Percentiles rank a stretch among this genome's conserved stretches.
Conservation (phyloP, 2,888 invertebrate species). For the Leucophora obtusa region DNA sequence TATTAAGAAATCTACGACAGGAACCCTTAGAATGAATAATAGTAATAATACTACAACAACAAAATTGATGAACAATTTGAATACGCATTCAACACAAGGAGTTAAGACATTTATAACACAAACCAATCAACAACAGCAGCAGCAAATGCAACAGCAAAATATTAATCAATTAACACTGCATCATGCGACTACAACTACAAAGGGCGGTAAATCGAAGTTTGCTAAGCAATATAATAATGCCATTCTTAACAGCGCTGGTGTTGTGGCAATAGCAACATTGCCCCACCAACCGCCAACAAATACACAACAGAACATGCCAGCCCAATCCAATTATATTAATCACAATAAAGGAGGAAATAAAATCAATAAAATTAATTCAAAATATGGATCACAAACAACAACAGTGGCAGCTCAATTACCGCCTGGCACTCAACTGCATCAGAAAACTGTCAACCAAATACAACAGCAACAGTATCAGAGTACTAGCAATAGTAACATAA, state of each 20-base stretch:
- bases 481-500: slow-evolving; percentile 70
- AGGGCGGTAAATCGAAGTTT: slow-evolving; percentile 71
- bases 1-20: slow-evolving; percentile 69
- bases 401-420: slow-evolving; percentile 71
- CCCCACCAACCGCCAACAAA: slow-evolving; percentile 68
- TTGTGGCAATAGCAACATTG: slow-evolving; percentile 70
- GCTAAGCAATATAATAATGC: slow-evolving; percentile 75
- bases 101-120: slow-evolving; percentile 68
- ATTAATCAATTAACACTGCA: slow-evolving; percentile 65
- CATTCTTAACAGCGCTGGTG: slow-evolving; percentile 68
- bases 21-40: slow-evolving; percentile 67
- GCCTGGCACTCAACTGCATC: slow-evolving; percentile 75
- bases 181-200: slow-evolving; percentile 44
- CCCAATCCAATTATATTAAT: slow-evolving; percentile 68
- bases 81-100: slow-evolving; percentile 68
- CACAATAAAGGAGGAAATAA: slow-evolving; percentile 69
- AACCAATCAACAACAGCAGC: slow-evolving; percentile 71
- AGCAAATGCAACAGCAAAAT: slow-evolving; percentile 67
- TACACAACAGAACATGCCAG: slow-evolving; percentile 65
- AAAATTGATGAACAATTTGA: slow-evolving; percentile 68
- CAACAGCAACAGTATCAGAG: slow-evolving; percentile 56
- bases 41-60: slow-evolving; percentile 56
- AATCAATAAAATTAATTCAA: slow-evolving; percentile 69
- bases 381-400: slow-evolving; percentile 67
- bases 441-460: slow-evolving; percentile 67